Percentiles rank a stretch among this genome's conserved stretches.
Conservation (phyloP, 2,888 invertebrate genomes). For the Drosophila algonquin region DNA sequence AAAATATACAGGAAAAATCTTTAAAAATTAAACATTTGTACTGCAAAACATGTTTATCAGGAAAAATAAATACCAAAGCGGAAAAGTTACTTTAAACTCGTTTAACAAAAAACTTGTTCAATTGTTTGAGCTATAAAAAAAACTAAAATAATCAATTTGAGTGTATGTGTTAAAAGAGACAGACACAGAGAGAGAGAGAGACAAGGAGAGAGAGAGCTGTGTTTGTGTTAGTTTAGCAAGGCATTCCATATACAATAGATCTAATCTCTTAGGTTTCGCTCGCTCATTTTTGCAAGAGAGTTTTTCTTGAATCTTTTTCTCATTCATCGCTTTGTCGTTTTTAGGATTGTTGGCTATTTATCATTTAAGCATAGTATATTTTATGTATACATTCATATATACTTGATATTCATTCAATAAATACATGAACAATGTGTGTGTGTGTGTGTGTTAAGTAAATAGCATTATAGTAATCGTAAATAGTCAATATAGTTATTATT, state of each 20-base stretch:
- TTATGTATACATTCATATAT: constrained; percentile 30
- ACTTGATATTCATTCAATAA: constrained; percentile 58
- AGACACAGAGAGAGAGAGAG: neutral
- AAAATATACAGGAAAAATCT: no score
- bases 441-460: constrained; percentile 66
- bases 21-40: neutral
- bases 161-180: constrained; percentile 1
- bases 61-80: constrained; percentile 10
- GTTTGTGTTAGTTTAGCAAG: constrained; percentile 24
- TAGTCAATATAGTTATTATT: constrained; percentile 73
- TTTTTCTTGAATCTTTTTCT: constrained; percentile 9
- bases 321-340: neutral
- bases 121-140: constrained; percentile 26
- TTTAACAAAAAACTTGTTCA: constrained; percentile 25
- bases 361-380: constrained; percentile 25
- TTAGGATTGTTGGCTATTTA: constrained; percentile 16
- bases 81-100: constrained; percentile 18
- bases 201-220: neutral
- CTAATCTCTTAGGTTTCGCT: neutral
- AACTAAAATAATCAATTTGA: constrained; percentile 45
- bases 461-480: constrained; percentile 64
- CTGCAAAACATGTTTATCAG: neutral
- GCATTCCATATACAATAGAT: constrained; percentile 17
- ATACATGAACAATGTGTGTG: constrained; percentile 62
- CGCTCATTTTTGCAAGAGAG: neutral